Evolutionary conservation across 2,797 vertebrate species (phyloP), one percentile per base, ranked within the genome.

Genomic region (Ammospiza maritima): DNA sequence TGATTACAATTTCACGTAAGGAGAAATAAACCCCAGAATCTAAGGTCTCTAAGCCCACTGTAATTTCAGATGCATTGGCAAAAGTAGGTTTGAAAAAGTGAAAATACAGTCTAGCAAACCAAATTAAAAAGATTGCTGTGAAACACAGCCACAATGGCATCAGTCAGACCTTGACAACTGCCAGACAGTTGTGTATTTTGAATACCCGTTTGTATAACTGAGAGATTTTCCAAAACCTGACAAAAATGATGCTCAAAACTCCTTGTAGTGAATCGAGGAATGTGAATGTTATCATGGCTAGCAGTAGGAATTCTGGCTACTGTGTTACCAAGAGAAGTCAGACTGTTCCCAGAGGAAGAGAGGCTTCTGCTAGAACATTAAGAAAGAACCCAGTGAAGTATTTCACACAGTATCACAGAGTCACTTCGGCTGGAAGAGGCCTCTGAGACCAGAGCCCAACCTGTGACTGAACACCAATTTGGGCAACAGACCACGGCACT

Each of bases 401-500:
- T 38, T 38, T 38, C 36, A 38, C 36, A 38, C 36, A 38, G 36
- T 38, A 38, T 38, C 36, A 38, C 36, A 38, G 36, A 38, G 36
- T 38, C 11, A 11, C 36, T 38, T 11, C 5, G 36, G 36, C 36
- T 38, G 36, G 44, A 75, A 44, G 38, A 75, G 19, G 38, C 16
- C 27, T 56, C 26, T n/a, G 16, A 50, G 36, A 62, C 8, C 36
- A 56, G 9, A 62, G 32, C 25, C 13, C 32, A 56, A 6, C 9
- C 13, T 15, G 8, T 7, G 5, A n/a, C 44, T 2, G 2, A 75
- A 69, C 6, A 56, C 27, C 9, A n/a, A 11, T 2, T 4, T 18
- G 16, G 30, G 22, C 75, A 62, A 36, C 0, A 56, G 56, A 69
- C 32, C 48, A 61, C 2, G 26, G 12, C 34, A 64, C 10, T 18